Base-by-base conservation (phyloP, 2,113 vertebrate species). In the Antechinus flavipes region DNA sequence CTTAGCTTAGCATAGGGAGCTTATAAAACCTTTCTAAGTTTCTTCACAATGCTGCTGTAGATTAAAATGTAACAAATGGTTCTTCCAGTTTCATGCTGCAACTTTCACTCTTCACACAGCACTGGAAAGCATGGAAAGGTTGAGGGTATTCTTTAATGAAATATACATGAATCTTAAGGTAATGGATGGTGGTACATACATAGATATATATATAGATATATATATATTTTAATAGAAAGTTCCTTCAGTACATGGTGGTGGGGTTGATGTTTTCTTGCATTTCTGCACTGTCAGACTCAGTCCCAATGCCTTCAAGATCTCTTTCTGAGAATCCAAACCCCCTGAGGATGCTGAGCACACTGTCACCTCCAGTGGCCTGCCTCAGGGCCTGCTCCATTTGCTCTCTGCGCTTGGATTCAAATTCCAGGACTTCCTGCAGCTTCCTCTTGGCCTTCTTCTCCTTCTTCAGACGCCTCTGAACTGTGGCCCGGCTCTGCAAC, bases 231-330 rank as follows among this genome's bases (percentile, higher is more conserved):
- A 56, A 12, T 84, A 94, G 90, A 89, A n/a, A 96, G 97, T 93
- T 94, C 76, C 91, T 98, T 99, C 98, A 99, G 98, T 99, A 99
- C 98, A 99, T 98, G 56, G 99, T 98, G 25, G 98, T 98, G 2
- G 99, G 98, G 94, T 99, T 99, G 98, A 99, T 98, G 97, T 99
- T 98, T 53, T 98, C 97, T 98, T 99, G 98, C 97, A 99, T 99
- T 98, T 99, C 98, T 99, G 97, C 68, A 84, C 68, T 84, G n/a
- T 84, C 68, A 84, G 68, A 84, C 68, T 84, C 68, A 84, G 68
- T 84, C n/a, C 68, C 68, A 84, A 84, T 84, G 68, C 68, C 68
- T 84, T 84, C 68, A 42, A 84, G 68, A 84, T 84, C 68, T 84
- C 68, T 84, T 42, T 84, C 68, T 42, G 68, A 84, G 68, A 84